These are phyloP conservation scores for Colossoma macropomum DNA, from an alignment of 2,113 vertebrate species.

Conservation along the genomic window DNA sequence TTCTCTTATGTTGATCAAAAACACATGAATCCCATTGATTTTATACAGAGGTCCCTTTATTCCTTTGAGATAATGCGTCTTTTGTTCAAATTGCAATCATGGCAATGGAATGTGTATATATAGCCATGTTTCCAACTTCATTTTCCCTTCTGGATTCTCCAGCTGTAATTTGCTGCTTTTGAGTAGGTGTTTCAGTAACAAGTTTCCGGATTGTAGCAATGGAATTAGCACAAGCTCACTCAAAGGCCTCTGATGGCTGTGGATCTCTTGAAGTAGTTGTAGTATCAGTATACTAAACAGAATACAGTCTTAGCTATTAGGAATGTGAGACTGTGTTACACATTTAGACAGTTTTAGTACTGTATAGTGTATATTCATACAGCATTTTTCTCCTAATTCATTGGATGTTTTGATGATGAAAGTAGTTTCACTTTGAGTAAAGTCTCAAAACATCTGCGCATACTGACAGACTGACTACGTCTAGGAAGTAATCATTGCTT, in stretches of 20 bases:
- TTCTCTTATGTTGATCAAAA: slow-evolving; percentile 63
- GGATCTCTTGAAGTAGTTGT: neutral
- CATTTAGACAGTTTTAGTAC: neutral
- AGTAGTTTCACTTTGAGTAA: neutral
- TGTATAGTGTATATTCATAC: neutral
- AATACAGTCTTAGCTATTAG: neutral
- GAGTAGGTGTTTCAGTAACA: slow-evolving; percentile 35
- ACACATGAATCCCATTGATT: slow-evolving; percentile 69
- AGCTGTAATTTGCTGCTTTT: slow-evolving; percentile 27
- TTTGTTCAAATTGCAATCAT: slow-evolving; percentile 62
- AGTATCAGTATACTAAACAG: neutral
- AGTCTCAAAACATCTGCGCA: neutral
- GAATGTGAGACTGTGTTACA: neutral
- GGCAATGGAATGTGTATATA: slow-evolving; percentile 57
- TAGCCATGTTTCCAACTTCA: slow-evolving; percentile 52
- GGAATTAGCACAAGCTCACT: neutral
- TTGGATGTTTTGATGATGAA: neutral
- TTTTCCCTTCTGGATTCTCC: slow-evolving; percentile 39
- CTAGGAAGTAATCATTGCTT: neutral
- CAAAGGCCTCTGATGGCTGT: neutral
- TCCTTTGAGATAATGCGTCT: slow-evolving; percentile 59
- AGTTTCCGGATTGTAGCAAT: slow-evolving; percentile 6
- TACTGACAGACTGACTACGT: neutral
- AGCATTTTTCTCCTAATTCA: neutral
- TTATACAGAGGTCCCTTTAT: slow-evolving; percentile 66